Evolutionary conservation across 2,888 invertebrate genomes (phyloP), one percentile per base, ranked within the genome.

Genomic region (Microchrysa polita): DNA sequence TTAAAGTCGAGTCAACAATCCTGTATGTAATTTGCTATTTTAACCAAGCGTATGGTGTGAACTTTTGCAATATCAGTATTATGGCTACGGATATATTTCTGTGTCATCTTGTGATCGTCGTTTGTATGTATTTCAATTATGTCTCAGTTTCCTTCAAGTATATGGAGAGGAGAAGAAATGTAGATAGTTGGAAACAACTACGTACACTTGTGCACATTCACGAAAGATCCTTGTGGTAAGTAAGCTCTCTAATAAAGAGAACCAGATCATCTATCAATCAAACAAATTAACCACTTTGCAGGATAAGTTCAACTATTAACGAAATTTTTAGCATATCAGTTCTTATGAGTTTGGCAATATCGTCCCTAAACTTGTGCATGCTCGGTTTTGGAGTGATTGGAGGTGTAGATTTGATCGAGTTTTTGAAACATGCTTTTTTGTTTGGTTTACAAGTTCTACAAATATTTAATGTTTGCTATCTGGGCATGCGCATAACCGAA

Each of bases 291-390:
- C n/a, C 16, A 14, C 40, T 40, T 60, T 60, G 2, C 18, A 65
- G 65, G 23, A 22, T 65, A 1, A 65, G 65, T 48, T 5, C 42
- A 12, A 12, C 20, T 2, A 23, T 65, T 10, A 65, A 65, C n/a
- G 65, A 65, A 9, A 12, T 65, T 2, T 65, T 65, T n/a, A 65
- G 65, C 44, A 20, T 65, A 14, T 42, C 65, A 2, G 48, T 65
- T 12, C n/a, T 65, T 1, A 20, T 65, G 12, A 65, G 48, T 16
- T n/a, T 65, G 9, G 65, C 65, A 22, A 2, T 48, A 5, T 23
- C 65, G 5, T 48, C 65, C 10, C 23, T 65, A 1, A 65, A 65
- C 48, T 65, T 65, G 22, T 65, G 65, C 48, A 20, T 65, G 65
- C 23, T 65, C 14, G 65, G 65, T 1, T 65, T 65, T 22, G 27